phyloP scores from a whole-genome alignment of 2,888 invertebrate genomes.

The Drosophila setosimentum region DNA sequence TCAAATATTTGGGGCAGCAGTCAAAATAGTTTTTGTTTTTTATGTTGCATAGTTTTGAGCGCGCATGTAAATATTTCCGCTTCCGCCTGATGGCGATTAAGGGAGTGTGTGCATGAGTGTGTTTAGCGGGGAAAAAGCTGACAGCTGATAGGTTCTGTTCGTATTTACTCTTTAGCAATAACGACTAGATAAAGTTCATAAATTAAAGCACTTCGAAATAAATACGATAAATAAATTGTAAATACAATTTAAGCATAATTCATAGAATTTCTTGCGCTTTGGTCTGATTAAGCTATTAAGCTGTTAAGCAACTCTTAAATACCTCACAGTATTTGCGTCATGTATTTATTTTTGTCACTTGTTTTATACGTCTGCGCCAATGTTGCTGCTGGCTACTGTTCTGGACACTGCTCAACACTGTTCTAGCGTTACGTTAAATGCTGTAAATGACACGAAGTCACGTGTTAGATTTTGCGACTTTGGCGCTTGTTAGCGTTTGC shows the following conservation, averaged over 20 bases:
- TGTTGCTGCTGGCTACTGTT: constrained; percentile 28
- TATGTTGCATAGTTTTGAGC: constrained; percentile 59
- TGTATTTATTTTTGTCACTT: background rate
- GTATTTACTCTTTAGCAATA: background rate
- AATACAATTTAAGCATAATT: background rate
- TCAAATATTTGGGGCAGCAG: constrained; percentile 20
- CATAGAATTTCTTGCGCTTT: constrained; percentile 2
- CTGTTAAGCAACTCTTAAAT: constrained; percentile 17
- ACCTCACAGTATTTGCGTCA: constrained; percentile 8
- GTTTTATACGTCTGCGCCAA: constrained; percentile 25
- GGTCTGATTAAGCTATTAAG: constrained; percentile 51
- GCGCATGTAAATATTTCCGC: constrained; percentile 50
- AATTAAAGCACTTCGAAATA: background rate
- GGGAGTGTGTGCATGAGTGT: constrained; percentile 9
- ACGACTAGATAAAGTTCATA: background rate
- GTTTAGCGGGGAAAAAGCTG: constrained; percentile 5
- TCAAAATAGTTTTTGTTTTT: constrained; percentile 15
- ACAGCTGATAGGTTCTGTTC: background rate
- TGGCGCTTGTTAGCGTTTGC: constrained; percentile 76
- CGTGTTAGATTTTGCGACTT: constrained; percentile 79
- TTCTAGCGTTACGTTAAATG: constrained; percentile 59
- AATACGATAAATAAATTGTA: constrained; percentile 5
- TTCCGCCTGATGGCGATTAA: constrained; percentile 28
- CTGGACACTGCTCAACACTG: constrained; percentile 29
- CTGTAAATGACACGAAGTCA: constrained; percentile 81